These are phyloP conservation scores for Danio albolineatus DNA, from an alignment of 2,797 vertebrate genomes.

Conservation along the genomic window DNA sequence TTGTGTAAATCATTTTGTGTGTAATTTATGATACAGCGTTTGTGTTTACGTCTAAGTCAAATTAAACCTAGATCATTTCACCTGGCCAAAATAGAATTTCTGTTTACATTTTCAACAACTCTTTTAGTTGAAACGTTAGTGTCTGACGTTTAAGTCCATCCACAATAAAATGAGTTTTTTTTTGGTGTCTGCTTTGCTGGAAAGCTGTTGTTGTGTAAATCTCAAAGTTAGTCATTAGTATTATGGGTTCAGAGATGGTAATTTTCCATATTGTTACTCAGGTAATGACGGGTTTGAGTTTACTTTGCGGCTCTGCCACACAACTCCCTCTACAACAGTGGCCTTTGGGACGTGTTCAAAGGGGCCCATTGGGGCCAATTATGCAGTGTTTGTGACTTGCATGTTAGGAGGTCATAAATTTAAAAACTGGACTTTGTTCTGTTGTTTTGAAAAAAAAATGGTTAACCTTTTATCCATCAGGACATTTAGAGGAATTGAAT, in stretches of 20 bases:
- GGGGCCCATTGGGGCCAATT: conserved; percentile 24
- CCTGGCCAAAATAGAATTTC: no score
- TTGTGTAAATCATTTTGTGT: no score
- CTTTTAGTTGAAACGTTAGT: not conserved
- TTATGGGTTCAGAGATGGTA: not conserved
- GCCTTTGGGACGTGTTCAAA: conserved; percentile 6
- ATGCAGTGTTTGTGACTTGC: not conserved
- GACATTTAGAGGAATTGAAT: not conserved
- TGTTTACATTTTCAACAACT: no score
- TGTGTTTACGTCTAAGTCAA: no score
- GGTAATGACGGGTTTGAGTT: not conserved
- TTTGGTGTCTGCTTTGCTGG: not conserved
- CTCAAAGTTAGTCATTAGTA: not conserved
- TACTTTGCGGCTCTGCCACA: not conserved
- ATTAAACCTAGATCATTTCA: no score
- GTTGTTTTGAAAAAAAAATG: not conserved
- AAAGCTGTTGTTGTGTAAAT: conserved; percentile 2
- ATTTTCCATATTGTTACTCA: not conserved
- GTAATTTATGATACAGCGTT: no score
- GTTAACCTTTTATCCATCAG: not conserved
- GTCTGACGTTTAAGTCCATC: not conserved
- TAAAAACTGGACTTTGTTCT: not conserved
- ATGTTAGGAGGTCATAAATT: conserved; percentile 1
- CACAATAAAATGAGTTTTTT: not conserved
- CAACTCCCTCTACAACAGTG: not conserved